Conservation (phyloP, 2,888 invertebrate species). For the Serrognathus titanus region DNA sequence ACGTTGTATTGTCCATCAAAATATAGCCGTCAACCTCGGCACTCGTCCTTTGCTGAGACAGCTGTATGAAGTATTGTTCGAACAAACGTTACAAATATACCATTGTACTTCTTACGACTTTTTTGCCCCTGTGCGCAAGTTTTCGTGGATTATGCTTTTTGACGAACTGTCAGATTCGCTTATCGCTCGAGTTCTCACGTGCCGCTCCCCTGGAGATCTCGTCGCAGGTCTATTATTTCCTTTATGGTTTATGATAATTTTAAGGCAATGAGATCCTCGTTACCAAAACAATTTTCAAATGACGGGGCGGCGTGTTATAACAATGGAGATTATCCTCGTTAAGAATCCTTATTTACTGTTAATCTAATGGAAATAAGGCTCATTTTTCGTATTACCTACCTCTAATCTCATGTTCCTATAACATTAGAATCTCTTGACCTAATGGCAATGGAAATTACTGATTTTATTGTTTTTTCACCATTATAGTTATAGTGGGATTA, state of each 20-base stretch:
- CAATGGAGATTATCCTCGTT: not conserved
- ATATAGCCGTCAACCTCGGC: not conserved
- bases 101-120: conserved; percentile 1
- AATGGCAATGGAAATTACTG: too few species aligned
- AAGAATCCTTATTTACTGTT: too few species aligned
- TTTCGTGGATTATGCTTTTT: conserved; percentile 14
- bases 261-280: conserved; percentile 5
- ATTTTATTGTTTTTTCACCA: too few species aligned
- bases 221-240: too few species aligned
- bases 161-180: conserved; percentile 16
- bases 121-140: not conserved
- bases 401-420: too few species aligned
- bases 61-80: conserved; percentile 12
- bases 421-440: too few species aligned
- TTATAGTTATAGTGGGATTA: too few species aligned
- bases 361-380: too few species aligned
- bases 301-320: too few species aligned
- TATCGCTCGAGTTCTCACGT: conserved; percentile 14
- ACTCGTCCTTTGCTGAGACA: conserved; percentile 5
- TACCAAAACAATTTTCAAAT: not conserved
- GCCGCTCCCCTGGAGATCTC: conserved; percentile 1
- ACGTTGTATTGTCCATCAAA: too few species aligned
- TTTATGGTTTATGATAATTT: not conserved
- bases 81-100: conserved; percentile 12
- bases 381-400: too few species aligned